phyloP scores from a whole-genome alignment of 2,113 vertebrate species.

The Eolophus roseicapilla region DNA sequence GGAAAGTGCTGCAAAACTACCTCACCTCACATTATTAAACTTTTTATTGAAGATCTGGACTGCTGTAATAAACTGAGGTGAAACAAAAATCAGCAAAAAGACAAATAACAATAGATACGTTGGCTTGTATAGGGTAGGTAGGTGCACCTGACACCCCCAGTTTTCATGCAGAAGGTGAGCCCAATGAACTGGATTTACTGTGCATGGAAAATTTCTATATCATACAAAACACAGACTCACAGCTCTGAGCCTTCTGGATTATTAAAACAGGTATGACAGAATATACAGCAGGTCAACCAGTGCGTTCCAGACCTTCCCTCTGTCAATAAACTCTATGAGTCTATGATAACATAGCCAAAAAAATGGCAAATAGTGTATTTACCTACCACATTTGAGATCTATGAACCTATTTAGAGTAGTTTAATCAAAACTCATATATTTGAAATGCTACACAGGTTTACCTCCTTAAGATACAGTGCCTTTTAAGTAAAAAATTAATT shows the following conservation, averaged over 20 bases:
- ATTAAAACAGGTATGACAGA: not conserved
- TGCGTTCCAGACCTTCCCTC: not conserved
- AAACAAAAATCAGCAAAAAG: not conserved
- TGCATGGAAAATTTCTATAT: not conserved
- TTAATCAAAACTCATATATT: not conserved
- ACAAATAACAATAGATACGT: not conserved
- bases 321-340: not conserved
- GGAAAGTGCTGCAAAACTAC: not conserved
- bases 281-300: not conserved
- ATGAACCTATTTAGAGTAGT: not conserved
- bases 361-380: not conserved
- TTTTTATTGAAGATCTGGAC: not conserved
- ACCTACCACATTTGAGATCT: not conserved
- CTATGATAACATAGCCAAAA: not conserved
- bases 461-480: not conserved
- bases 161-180: not conserved
- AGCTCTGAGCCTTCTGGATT: not conserved
- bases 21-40: not conserved
- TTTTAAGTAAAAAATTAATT: not conserved
- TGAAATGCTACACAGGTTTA: not conserved
- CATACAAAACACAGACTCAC: not conserved
- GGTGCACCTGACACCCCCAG: not conserved
- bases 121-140: accelerated
- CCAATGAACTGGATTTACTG: not conserved
- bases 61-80: not conserved